Evolutionary conservation across 2,113 vertebrate species (phyloP), one percentile per base, ranked within the genome.

Genomic region (Macaca nemestrina): DNA sequence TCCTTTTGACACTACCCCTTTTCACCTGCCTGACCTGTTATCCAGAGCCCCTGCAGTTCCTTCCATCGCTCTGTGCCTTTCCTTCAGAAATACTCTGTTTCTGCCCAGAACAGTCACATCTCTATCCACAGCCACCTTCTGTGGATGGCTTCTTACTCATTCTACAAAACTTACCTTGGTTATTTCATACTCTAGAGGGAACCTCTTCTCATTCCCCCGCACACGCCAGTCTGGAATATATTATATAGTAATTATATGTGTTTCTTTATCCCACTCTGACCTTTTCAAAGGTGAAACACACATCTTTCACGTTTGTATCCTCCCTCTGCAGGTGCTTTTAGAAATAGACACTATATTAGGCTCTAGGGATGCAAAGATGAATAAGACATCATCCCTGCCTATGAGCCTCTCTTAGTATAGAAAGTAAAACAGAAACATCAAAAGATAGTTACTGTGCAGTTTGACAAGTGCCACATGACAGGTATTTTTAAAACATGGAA

Each of bases 401-500:
- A 0, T 20, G 7, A 18, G 9, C 1, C 59, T 94, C 16, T 82
- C 55, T 52, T 20, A 43, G 0, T 52, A 6, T 27, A 87, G 84
- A 96, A 88, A 76, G 13, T 18, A 35, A 91, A 86, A 93, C 38
- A 72, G 84, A 92, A 97, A 72, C 8, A 43, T 35, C 25, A 79
- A 6, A 50, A 95, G 87, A 20, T 57, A 93, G 68, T 92, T 92
- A 48, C 7, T 10, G 10, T 95, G 70, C 43, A 55, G 35, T 95
- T 92, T 95, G 75, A 70, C 76, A 38, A 94, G 50, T 40, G 14
- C 75, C 50, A 57, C 27, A 43, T 67, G 72, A 64, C 2, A 27
- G 59, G 50, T 84, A 32, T 95, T 97, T 97, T 85, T 80, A 85
- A 80, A 96, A 82, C 45, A 25, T 35, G 45, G 59, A 83, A 55